Evolutionary conservation across 2,888 invertebrate species (phyloP).

Genomic region (Galerucella nymphaeae): DNA sequence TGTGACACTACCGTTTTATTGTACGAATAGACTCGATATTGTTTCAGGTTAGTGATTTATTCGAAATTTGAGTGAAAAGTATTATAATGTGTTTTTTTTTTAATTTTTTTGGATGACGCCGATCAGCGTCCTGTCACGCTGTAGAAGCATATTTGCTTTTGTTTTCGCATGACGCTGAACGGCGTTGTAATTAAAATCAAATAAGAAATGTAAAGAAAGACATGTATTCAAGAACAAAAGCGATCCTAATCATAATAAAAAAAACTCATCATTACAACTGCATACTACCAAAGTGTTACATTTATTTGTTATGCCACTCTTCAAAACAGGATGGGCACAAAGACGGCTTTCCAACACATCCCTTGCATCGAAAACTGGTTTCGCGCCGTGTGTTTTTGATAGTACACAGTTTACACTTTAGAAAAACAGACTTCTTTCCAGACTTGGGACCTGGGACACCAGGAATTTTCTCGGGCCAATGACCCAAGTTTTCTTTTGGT

Average conservation of each 20-base stretch:
- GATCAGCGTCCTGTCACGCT: conserved; percentile 15
- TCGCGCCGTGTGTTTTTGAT: too few relatives aligned
- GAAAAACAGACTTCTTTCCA: too few relatives aligned
- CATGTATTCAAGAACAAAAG: too few relatives aligned
- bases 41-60: too few relatives aligned
- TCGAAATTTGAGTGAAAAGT: conserved; percentile 18
- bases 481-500: conserved; percentile 28
- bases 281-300: background rate
- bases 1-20: conserved; percentile 6
- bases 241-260: background rate
- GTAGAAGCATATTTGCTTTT: conserved; percentile 23
- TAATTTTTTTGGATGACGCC: background rate
- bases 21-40: too few relatives aligned
- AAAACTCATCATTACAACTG: background rate
- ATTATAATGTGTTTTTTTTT: conserved; percentile 17
- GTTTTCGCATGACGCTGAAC: too few relatives aligned
- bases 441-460: too few relatives aligned
- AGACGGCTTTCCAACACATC: conserved; percentile 26
- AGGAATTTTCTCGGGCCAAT: too few relatives aligned
- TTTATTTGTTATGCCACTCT: conserved; percentile 18
- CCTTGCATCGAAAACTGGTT: too few relatives aligned
- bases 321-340: conserved; percentile 9
- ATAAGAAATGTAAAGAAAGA: too few relatives aligned
- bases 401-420: too few relatives aligned
- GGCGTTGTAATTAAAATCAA: too few relatives aligned